phyloP scores from a whole-genome alignment of 2,888 invertebrate genomes.

The Lordiphosa andalusiaca region DNA sequence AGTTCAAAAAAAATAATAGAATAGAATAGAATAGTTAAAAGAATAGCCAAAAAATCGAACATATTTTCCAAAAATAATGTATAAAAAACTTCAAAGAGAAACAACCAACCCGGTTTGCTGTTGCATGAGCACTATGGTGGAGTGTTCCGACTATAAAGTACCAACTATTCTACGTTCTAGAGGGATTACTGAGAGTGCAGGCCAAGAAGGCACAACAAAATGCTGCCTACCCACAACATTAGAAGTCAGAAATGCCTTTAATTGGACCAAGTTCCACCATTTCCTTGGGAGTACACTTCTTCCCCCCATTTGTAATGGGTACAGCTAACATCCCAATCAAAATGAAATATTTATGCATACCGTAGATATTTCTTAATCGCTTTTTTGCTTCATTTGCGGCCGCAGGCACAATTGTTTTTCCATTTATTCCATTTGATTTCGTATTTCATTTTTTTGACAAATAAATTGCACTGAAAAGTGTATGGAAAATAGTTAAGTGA shows the following conservation, averaged over 20 bases:
- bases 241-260: no score
- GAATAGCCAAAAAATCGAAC: no score
- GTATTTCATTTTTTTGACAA: slow-evolving; percentile 16
- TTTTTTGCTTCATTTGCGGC: slow-evolving; percentile 20
- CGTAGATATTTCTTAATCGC: slow-evolving; percentile 10
- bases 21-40: no score
- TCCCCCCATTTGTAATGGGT: no score
- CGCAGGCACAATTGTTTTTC: slow-evolving; percentile 34
- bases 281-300: no score
- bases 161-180: no score
- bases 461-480: slow-evolving; percentile 42
- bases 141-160: slow-evolving; percentile 15
- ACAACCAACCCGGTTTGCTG: slow-evolving; percentile 13
- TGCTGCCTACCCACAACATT: no score
- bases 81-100: neutral
- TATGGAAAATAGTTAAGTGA: slow-evolving; percentile 52
- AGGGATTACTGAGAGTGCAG: no score
- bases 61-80: neutral
- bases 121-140: slow-evolving; percentile 29
- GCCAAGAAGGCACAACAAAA: no score
- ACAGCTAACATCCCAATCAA: no score
- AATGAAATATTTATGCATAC: neutral
- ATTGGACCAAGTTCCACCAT: no score
- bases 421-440: slow-evolving; percentile 30
- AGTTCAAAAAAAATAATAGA: no score